Conservation (phyloP, 2,888 invertebrate species). For the Octodonta nipae region DNA sequence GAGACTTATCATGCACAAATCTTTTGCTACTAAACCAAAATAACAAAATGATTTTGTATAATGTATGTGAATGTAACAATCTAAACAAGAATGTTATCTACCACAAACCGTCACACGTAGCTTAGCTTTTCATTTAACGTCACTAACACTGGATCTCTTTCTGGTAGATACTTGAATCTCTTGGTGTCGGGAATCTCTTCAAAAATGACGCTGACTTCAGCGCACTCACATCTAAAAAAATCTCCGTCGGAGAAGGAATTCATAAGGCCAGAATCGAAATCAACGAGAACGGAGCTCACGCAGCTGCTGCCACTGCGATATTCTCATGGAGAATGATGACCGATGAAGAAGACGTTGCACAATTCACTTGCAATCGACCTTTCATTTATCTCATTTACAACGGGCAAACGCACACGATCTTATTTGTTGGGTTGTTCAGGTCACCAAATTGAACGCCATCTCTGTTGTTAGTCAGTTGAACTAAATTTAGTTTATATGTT, state of each 20-base stretch:
- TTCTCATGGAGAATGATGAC: constrained; percentile 62
- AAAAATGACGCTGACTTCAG: constrained; percentile 40
- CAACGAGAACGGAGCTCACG: constrained; percentile 73
- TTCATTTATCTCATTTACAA: constrained; percentile 74
- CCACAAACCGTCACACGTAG: no score
- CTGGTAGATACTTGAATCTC: constrained; percentile 35
- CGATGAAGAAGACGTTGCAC: constrained; percentile 44
- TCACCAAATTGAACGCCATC: no score
- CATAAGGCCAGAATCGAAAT: constrained; percentile 78
- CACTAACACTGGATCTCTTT: constrained; percentile 13
- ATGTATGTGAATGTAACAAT: no score
- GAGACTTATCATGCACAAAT: no score
- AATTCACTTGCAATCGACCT: constrained; percentile 72
- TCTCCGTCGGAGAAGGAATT: constrained; percentile 43
- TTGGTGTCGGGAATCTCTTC: constrained; percentile 46
- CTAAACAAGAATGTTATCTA: no score
- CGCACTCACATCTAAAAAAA: constrained; percentile 37
- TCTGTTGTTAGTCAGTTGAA: no score
- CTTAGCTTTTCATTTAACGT: no score
- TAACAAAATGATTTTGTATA: no score
- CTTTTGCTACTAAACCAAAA: no score
- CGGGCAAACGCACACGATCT: constrained; percentile 45
- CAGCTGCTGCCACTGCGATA: constrained; percentile 73
- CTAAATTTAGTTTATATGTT: no score
- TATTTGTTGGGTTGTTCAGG: constrained; percentile 47